A percentile compares a stretch with the other conserved stretches of the same genome.
Evolutionary conservation across 2,113 vertebrate genomes (phyloP).

Genomic region (Pomatostomus ruficeps): DNA sequence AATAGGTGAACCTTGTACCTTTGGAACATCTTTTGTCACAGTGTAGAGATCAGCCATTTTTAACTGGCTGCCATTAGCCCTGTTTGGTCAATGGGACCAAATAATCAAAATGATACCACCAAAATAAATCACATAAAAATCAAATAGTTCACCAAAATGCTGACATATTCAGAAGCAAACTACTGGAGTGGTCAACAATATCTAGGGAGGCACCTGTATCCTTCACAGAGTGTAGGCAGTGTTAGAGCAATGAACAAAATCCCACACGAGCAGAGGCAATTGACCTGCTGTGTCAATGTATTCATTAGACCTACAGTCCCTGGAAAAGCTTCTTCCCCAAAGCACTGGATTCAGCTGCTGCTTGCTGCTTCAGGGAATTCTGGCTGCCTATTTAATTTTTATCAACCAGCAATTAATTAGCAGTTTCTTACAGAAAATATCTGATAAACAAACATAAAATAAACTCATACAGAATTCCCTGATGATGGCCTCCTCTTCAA

Average conservation of each 20-base stretch:
- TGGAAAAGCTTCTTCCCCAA: neutral
- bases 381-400: neutral
- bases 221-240: neutral
- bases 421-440: slow-evolving; percentile 7
- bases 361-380: neutral
- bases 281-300: neutral
- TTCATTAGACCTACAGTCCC: neutral
- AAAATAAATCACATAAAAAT: neutral
- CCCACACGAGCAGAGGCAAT: neutral
- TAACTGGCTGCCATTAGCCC: neutral
- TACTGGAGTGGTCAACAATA: neutral
- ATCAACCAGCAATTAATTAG: slow-evolving; percentile 45
- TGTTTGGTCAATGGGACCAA: neutral
- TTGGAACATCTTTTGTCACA: neutral
- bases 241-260: neutral
- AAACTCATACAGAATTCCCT: neutral
- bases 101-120: neutral
- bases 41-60: neutral
- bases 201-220: fast-evolving
- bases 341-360: neutral
- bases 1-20: neutral
- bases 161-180: neutral
- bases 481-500: neutral
- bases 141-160: neutral
- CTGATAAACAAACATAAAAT: slow-evolving; percentile 30